phyloP scores from a whole-genome alignment of 2,113 vertebrate genomes.

The Tympanuchus pallidicinctus region DNA sequence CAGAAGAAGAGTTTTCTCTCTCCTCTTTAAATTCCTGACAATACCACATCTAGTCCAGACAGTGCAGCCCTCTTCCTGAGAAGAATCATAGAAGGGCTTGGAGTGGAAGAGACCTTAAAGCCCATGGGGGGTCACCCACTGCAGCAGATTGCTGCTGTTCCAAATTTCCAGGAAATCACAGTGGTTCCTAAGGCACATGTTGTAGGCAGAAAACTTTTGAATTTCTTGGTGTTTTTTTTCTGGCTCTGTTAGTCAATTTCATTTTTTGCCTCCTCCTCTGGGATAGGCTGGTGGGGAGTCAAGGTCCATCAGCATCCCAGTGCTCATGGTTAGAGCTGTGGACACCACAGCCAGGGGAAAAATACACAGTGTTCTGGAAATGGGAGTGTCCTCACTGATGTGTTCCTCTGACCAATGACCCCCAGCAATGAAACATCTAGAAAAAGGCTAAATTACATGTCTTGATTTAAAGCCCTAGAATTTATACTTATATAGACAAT shows the following conservation, averaged over 20 bases:
- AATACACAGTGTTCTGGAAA: background rate
- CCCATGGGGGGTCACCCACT: no score
- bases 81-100: background rate
- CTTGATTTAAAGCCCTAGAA: background rate
- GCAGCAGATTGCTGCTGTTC: no score
- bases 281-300: background rate
- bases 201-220: background rate
- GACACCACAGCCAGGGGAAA: background rate
- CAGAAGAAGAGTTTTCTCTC: background rate
- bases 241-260: background rate
- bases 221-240: background rate
- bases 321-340: background rate
- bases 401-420: background rate
- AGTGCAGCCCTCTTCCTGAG: background rate
- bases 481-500: background rate
- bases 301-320: background rate
- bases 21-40: background rate
- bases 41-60: background rate
- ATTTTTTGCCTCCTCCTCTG: background rate
- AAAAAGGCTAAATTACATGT: background rate
- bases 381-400: background rate
- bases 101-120: no score
- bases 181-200: no score
- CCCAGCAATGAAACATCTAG: background rate
- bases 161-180: no score